Percentiles rank a stretch among this genome's conserved stretches.
These are phyloP conservation scores for Catharus fuscescens DNA, from an alignment of 2,113 vertebrate genomes.

Conservation along the genomic window DNA sequence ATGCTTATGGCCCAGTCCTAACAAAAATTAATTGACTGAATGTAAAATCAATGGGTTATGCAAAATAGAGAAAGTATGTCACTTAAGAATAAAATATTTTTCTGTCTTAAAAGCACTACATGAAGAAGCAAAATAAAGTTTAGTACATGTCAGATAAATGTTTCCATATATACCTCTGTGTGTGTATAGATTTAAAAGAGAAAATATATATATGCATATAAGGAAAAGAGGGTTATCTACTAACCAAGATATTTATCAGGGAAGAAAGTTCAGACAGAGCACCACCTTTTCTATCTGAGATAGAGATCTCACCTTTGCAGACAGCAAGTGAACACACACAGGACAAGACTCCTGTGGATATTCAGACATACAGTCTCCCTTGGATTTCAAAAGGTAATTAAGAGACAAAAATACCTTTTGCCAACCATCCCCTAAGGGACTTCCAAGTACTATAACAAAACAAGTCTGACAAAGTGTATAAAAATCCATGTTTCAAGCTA, in stretches of 20 bases:
- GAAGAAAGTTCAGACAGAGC: neutral
- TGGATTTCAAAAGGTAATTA: constrained; percentile 1
- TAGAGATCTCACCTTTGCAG: neutral
- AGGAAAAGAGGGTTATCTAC: neutral
- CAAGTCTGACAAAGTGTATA: neutral
- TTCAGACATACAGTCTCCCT: neutral
- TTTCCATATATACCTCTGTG: rapidly evolving
- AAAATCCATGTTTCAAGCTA: neutral
- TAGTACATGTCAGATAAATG: neutral
- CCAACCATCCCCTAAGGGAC: neutral
- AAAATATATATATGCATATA: neutral
- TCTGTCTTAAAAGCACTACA: neutral
- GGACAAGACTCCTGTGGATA: neutral
- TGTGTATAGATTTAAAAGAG: neutral
- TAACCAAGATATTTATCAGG: neutral
- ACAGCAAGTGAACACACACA: neutral
- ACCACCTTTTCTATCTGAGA: neutral
- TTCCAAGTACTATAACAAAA: neutral
- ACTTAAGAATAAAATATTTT: neutral
- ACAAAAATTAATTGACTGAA: neutral
- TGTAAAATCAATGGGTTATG: neutral
- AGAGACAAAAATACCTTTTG: neutral
- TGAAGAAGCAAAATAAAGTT: neutral
- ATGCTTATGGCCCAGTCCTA: neutral
- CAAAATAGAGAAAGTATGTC: neutral